phyloP scores from a whole-genome alignment of 2,113 vertebrate species.

The Oncorhynchus clarkii region DNA sequence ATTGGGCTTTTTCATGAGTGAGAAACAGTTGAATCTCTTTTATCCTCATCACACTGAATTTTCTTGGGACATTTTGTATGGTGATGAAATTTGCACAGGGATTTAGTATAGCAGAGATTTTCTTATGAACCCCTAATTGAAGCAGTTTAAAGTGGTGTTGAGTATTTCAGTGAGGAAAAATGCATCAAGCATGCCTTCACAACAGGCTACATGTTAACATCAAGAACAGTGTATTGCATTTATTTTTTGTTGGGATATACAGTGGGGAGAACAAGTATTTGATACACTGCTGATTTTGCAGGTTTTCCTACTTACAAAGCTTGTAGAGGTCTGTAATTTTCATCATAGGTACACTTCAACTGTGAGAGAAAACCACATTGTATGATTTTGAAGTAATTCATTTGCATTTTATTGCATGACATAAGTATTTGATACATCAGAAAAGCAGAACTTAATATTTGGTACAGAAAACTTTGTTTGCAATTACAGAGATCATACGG shows the following conservation, averaged over 20 bases:
- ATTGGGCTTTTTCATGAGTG: constrained; percentile 15
- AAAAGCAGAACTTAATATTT: too few species aligned
- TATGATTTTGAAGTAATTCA: too few species aligned
- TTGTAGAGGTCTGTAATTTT: too few species aligned
- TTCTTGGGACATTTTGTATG: background rate
- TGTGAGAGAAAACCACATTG: too few species aligned
- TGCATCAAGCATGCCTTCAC: background rate
- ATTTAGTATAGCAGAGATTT: background rate
- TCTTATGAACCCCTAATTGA: background rate
- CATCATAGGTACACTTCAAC: too few species aligned
- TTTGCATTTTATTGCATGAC: too few species aligned
- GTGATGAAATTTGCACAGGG: background rate
- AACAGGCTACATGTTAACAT: background rate
- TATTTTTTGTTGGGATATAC: background rate
- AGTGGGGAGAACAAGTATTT: too few species aligned
- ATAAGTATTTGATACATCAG: too few species aligned
- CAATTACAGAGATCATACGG: too few species aligned
- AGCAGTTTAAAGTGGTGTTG: background rate
- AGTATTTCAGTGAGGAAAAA: background rate
- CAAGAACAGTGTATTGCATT: background rate
- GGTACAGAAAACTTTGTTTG: too few species aligned
- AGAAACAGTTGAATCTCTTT: background rate
- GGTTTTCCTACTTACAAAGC: too few species aligned
- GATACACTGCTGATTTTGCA: too few species aligned
- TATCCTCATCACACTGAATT: background rate